A percentile compares a stretch with the other conserved stretches of the same genome.
Evolutionary conservation across 2,113 vertebrate genomes (phyloP).

Genomic region (Oceanites oceanicus): DNA sequence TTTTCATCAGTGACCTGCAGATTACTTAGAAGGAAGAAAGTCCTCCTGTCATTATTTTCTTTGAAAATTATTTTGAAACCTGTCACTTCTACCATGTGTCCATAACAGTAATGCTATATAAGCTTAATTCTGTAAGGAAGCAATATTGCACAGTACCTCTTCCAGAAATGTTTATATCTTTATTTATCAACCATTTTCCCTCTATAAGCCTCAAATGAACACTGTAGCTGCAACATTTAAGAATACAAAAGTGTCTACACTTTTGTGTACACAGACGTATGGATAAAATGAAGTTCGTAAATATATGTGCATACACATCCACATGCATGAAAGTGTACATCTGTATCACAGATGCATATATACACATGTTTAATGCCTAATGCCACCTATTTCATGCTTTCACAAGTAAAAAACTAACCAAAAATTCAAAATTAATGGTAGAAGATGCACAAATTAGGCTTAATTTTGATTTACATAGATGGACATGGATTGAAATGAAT

Average conservation of each 20-base stretch:
- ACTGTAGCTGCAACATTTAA: not conserved
- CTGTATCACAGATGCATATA: not conserved
- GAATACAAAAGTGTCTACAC: fast-evolving
- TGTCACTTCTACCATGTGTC: not conserved
- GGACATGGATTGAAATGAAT: not conserved
- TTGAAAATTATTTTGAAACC: not conserved
- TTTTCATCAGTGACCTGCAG: not conserved
- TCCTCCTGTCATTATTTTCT: not conserved
- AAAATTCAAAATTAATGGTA: not conserved
- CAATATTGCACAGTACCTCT: not conserved
- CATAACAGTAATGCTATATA: not conserved
- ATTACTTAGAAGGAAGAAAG: not conserved
- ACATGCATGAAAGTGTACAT: not conserved
- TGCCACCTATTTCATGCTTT: not conserved
- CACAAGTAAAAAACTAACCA: not conserved
- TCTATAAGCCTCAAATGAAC: not conserved
- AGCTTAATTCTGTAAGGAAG: not conserved
- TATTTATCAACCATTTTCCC: not conserved
- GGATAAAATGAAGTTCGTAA: not conserved
- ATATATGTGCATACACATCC: not conserved
- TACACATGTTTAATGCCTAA: not conserved
- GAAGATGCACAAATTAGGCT: not conserved
- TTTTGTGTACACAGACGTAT: fast-evolving
- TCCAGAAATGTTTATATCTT: not conserved
- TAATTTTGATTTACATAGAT: not conserved